These are phyloP conservation scores for Coptodon rendalli DNA, from an alignment of 2,113 vertebrate genomes.

Conservation along the genomic window DNA sequence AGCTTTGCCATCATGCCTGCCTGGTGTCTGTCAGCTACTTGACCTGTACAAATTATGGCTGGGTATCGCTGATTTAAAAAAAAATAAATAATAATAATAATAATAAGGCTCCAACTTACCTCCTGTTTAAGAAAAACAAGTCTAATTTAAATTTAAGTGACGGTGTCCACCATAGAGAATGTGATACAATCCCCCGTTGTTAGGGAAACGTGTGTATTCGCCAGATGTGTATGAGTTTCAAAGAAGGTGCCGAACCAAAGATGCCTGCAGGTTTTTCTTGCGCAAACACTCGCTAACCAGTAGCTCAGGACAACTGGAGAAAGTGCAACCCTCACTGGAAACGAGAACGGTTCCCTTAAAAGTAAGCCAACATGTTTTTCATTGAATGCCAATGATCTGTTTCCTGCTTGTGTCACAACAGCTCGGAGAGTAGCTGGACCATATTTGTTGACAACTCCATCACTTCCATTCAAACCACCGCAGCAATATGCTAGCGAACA, in stretches of 20 bases:
- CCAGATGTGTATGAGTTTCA: neutral
- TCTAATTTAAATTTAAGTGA: neutral
- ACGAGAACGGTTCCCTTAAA: neutral
- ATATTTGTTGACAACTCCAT: neutral
- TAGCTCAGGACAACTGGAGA: neutral
- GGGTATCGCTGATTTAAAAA: neutral
- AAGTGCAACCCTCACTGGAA: neutral
- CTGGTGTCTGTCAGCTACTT: neutral
- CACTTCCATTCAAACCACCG: neutral
- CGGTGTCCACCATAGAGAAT: neutral
- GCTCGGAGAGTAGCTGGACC: neutral
- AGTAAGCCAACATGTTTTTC: neutral
- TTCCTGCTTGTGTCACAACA: neutral
- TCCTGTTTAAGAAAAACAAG: neutral
- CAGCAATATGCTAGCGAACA: neutral
- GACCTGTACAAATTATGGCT: neutral
- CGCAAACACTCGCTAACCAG: neutral
- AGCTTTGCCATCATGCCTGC: neutral
- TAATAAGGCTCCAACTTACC: neutral
- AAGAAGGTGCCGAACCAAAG: neutral
- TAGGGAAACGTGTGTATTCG: neutral
- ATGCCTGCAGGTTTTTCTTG: neutral
- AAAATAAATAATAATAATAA: too few relatives aligned
- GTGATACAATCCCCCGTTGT: neutral
- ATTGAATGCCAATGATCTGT: neutral